Evolutionary conservation across 1,140 invertebrate genomes (phyloP).

Genomic region (Bombus difficillimus): DNA sequence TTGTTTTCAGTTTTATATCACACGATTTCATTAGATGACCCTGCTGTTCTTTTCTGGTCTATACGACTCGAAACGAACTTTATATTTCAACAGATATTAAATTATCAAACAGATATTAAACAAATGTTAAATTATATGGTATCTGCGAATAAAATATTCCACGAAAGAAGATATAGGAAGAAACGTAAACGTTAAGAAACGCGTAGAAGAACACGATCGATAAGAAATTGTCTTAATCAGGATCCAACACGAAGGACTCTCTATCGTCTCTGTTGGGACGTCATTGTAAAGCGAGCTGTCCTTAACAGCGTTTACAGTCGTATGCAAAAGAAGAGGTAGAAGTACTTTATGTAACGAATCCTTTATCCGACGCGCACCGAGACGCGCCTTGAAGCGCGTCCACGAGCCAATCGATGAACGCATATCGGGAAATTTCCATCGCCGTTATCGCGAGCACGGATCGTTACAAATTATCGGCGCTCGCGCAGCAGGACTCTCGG

Average conservation of each 20-base stretch:
- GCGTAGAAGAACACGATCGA: neutral
- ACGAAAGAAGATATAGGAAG: too few relatives aligned
- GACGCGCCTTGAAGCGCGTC: slow-evolving; percentile 46
- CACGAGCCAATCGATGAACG: slow-evolving; percentile 46
- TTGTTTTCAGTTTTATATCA: too few relatives aligned
- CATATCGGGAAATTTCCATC: slow-evolving; percentile 58
- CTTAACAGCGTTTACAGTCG: neutral
- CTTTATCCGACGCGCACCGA: slow-evolving; percentile 31
- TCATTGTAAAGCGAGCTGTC: neutral
- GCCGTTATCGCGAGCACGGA: slow-evolving; percentile 26
- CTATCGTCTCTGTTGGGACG: neutral
- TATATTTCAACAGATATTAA: too few relatives aligned
- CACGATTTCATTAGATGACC: too few relatives aligned
- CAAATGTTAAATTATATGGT: too few relatives aligned
- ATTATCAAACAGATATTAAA: too few relatives aligned
- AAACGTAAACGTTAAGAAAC: too few relatives aligned
- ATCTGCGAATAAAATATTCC: neutral
- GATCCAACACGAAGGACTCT: neutral
- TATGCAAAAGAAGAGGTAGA: slow-evolving; percentile 38
- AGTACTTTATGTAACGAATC: slow-evolving; percentile 63
- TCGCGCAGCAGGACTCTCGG: neutral
- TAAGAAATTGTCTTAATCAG: neutral
- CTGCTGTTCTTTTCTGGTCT: too few relatives aligned
- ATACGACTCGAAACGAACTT: too few relatives aligned
- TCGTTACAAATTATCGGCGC: slow-evolving; percentile 52